Evolutionary conservation across 2,888 invertebrate species (phyloP), one percentile per base, ranked within the genome.

Genomic region (Globia sparganii): DNA sequence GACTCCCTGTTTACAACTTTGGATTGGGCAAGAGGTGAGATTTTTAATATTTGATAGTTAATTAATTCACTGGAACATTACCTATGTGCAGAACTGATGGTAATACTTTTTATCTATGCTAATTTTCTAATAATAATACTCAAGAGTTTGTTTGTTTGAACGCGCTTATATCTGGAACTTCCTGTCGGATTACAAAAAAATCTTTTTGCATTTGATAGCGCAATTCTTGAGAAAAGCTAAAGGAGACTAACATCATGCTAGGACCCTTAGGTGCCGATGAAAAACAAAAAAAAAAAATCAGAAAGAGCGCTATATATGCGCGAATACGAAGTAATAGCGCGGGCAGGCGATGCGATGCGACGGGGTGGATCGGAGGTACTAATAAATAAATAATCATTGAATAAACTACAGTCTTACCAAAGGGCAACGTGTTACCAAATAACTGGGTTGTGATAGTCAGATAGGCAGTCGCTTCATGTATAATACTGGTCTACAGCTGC

Each of bases 1-100:
- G 97, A 82, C 94, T 97, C 11, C 97, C 97, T 0, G 97, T 97
- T 0, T 97, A 97, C 88, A 97, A 97, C 88, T 97, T 97, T 84
- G 97, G 97, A 25, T 90, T 97, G 64, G 97, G 97, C 0, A 97
- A 97, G 85, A 95, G 97, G 91, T 96, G 13, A 49, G 31, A 15
- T 31, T 46, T 43, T 13, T 28, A 28, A 53, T 25, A 59, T 34
- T 34, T 3, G 4, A 15, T 13, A n/a, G 3, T 37, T 25, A 18
- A n/a, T 21, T 18, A 18, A 46, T 40, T 18, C 18, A 40, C 28
- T 65, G 18, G 21, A 65, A 43, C 18, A 37, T 37, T 25, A 8
- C 15, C 18, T n/a, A 11, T 56, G 5, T 56, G 13, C 56, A 37
- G 8, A 64, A 37, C 15, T 34, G 62, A 4, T n/a, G 37, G 37